Percentiles rank a stretch among this genome's conserved stretches.
These are phyloP conservation scores for Oxyscelio sp. DNA, from an alignment of 2,888 invertebrate genomes.

Conservation along the genomic window DNA sequence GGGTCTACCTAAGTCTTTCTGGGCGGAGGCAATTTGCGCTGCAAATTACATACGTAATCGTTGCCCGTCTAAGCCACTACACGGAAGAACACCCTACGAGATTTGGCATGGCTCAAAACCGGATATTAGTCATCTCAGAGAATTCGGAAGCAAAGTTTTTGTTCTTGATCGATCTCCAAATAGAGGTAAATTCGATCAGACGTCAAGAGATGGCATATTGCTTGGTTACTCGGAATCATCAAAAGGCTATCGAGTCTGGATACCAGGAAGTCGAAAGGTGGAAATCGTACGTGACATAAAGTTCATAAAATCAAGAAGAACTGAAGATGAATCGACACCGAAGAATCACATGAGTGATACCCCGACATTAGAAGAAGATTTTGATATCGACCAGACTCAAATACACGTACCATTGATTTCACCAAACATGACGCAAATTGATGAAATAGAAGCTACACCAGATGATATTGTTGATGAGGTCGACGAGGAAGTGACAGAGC, in stretches of 20 bases:
- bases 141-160: conserved; percentile 75
- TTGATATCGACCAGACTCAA: neutral
- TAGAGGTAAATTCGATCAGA: conserved; percentile 58
- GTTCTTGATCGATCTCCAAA: conserved; percentile 30
- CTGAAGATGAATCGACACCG: neutral
- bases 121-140: conserved; percentile 69
- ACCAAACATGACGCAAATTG: neutral
- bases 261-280: neutral
- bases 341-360: neutral
- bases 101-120: conserved; percentile 40
- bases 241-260: neutral
- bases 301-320: neutral
- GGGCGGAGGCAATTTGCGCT: conserved; percentile 32
- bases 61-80: neutral
- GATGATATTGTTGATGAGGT: no score
- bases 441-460: neutral
- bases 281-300: neutral
- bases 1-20: neutral
- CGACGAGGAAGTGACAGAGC: no score
- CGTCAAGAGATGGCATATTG: conserved; percentile 19
- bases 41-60: conserved; percentile 1
- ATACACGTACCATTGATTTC: neutral
- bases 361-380: neutral
- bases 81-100: conserved; percentile 69
- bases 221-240: conserved; percentile 17